phyloP scores from a whole-genome alignment of 2,888 invertebrate genomes.

The Graphium colonna region DNA sequence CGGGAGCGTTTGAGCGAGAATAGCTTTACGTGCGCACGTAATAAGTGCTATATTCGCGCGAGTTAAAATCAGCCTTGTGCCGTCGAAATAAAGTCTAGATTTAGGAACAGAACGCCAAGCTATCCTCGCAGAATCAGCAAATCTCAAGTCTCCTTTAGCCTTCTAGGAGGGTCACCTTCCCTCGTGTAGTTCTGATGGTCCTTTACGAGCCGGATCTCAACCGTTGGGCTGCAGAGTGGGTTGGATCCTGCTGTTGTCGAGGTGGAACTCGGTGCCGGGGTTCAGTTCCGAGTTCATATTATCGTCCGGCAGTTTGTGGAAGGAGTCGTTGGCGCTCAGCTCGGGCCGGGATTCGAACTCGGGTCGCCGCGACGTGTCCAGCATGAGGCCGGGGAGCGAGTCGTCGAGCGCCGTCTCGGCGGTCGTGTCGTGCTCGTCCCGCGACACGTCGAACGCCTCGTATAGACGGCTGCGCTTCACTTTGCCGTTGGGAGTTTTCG shows the following conservation, averaged over 20 bases:
- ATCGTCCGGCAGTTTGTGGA: slow-evolving; percentile 65
- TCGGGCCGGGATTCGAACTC: slow-evolving; percentile 38
- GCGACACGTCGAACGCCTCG: slow-evolving; percentile 48
- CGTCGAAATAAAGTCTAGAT: slow-evolving; percentile 69
- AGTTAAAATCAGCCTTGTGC: slow-evolving; percentile 66
- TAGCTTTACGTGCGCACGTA: slow-evolving; percentile 46
- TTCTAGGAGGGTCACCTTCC: slow-evolving; percentile 64
- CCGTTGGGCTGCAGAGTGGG: slow-evolving; percentile 72
- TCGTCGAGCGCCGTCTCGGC: slow-evolving; percentile 54
- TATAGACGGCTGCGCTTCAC: slow-evolving; percentile 47
- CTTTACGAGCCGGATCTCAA: slow-evolving; percentile 43
- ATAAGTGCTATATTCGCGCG: slow-evolving; percentile 32
- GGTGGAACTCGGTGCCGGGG: slow-evolving; percentile 43
- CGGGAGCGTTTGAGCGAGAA: slow-evolving; percentile 45
- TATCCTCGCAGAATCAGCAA: slow-evolving; percentile 54
- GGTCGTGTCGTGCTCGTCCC: slow-evolving; percentile 56
- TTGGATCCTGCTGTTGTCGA: slow-evolving; percentile 63
- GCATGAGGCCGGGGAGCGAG: slow-evolving; percentile 43
- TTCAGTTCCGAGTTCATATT: slow-evolving; percentile 73
- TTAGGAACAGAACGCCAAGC: slow-evolving; percentile 67
- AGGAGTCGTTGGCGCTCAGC: slow-evolving; percentile 41
- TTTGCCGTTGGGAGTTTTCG: slow-evolving; percentile 65
- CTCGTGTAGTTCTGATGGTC: slow-evolving; percentile 54
- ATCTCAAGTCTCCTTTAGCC: slow-evolving; percentile 6
- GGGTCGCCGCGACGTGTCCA: slow-evolving; percentile 56